These are phyloP conservation scores for Ischnura elegans DNA, from an alignment of 2,888 invertebrate species.

Conservation along the genomic window DNA sequence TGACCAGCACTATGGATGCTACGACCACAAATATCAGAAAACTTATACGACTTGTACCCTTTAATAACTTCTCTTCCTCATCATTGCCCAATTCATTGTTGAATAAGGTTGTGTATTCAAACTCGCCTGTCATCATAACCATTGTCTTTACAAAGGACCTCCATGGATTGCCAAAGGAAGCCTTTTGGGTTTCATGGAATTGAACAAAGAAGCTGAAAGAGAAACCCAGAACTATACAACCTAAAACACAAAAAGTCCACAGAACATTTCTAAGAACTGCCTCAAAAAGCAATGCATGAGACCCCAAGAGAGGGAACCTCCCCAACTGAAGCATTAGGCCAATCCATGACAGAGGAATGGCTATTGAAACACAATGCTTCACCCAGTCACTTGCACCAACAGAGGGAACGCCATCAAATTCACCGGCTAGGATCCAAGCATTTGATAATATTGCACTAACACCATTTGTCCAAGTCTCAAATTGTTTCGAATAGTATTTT, in stretches of 20 bases:
- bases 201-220: constrained; percentile 80
- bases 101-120: constrained; percentile 76
- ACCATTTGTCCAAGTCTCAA: constrained; percentile 61
- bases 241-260: constrained; percentile 77
- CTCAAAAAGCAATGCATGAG: constrained; percentile 81
- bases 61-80: constrained; percentile 70
- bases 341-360: constrained; percentile 80
- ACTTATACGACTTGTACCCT: constrained; percentile 77
- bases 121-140: constrained; percentile 82
- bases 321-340: constrained; percentile 81
- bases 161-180: constrained; percentile 77
- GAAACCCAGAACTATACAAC: constrained; percentile 80
- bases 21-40: constrained; percentile 80
- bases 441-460: constrained; percentile 37
- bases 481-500: constrained; percentile 50
- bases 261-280: constrained; percentile 80
- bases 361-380: constrained; percentile 79
- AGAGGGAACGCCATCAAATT: not conserved
- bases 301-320: constrained; percentile 80
- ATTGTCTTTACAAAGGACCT: constrained; percentile 79
- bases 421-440: constrained; percentile 17
- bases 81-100: not conserved
- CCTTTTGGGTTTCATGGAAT: constrained; percentile 76
- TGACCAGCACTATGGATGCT: constrained; percentile 81
- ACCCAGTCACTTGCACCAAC: constrained; percentile 74